Base-by-base conservation (phyloP, 2,888 invertebrate genomes). In the Panzeria rudis region DNA sequence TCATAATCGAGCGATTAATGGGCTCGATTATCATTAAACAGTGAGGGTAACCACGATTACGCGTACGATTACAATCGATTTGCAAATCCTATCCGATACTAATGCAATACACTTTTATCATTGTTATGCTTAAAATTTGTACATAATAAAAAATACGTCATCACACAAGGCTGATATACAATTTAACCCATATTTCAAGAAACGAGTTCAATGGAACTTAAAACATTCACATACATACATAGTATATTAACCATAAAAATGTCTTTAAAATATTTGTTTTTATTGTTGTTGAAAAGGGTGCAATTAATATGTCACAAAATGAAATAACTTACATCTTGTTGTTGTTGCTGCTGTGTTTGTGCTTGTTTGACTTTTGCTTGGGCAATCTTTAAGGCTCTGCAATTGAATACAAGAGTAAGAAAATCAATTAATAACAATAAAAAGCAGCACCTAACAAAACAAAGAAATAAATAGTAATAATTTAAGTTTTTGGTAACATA, bases 361-460 rank as follows among this genome's bases (percentile, higher is more conserved):
- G 95, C 95, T 94, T 96, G 96, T 93, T 92, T 92, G 88, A 97
- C 92, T 94, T 97, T 97, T 93, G 96, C 95, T 95, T 97, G 97
- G 94, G 97, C 96, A 94, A 96, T 96, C 94, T 97, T 96, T 92
- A 97, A 94, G 93, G 97, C 96, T 93, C 97, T 97, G 93, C 25
- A 95, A 95, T 64, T 38, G 50, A 20, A 71, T 2, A 38, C 17
- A 77, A 47, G 23, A 73, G 7, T 29, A 75, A 68, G 6, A 29
- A 61, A 13, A 68, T 81, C 32, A 81, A 68, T 75, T 69, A 68
- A 73, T 75, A 44, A 64, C 15, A 62, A 69, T 35, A 52, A 23
- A 50, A 23, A 6, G 0, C 3, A 17, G n/a, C n/a, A n/a, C n/a
- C n/a, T n/a, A 13, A 1, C 7, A 6, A 66, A 47, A 6, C 8